Base-by-base conservation (phyloP, 2,888 invertebrate species). In the Adelphocoris suturalis region DNA sequence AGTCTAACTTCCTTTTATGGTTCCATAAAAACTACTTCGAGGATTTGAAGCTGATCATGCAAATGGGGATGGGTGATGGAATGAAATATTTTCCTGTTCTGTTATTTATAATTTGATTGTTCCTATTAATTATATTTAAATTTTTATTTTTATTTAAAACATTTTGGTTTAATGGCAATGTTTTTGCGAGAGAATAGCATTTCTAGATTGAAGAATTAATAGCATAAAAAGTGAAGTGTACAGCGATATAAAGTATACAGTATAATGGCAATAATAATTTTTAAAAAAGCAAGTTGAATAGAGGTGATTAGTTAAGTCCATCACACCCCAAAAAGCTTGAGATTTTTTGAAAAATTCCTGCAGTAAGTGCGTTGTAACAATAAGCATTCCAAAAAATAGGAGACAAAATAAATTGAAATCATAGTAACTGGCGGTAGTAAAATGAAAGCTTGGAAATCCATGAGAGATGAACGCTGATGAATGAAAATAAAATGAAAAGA, bases 31-130 rank as follows among this genome's bases (percentile, higher is more conserved):
- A 85, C 91, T 90, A 91, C 90, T 90, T 61, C 85, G 61, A 90
- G 89, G 90, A 90, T 78, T 90, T 78, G 89, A 91, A 91, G 91
- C 91, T 88, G 89, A 91, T 82, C 91, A 91, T 91, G 91, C 91
- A 91, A 86, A 89, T 89, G 90, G 90, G 91, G 78, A 19, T 78
- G 80, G 90, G 87, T 75, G 90, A 90, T 90, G 90, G 89, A 89
- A 87, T 76, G 28, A 78, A n/a, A 27, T 37, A 52, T 89, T 76
- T 90, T 68, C 23, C 4, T 68, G 46, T 89, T 82, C 57, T 57
- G 46, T 57, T 80, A 80, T 57, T 89, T 19, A 55, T 80, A 84
- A 84, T 19, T 37, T 52, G 52, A 11, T 11, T 37, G 37, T 7
- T 37, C 37, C 37, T 37, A 37, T 37, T 37, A 7, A 7, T 2